Conservation (phyloP, 2,888 invertebrate species). For the Eubasilissa splendida region DNA sequence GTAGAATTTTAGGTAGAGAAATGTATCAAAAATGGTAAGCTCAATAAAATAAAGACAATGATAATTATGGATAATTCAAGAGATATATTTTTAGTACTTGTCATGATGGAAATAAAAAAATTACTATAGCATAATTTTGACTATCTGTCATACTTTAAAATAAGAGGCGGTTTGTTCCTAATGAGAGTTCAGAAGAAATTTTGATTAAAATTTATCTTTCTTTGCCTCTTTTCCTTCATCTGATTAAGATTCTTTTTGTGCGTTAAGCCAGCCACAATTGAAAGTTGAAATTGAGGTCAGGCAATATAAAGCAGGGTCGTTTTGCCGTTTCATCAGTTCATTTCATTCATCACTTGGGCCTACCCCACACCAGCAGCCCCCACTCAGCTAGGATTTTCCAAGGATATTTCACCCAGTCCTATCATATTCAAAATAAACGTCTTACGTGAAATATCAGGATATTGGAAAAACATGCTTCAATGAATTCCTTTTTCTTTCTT, state of each 20-base stretch:
- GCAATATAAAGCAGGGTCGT: conserved; percentile 16
- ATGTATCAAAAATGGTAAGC: no score
- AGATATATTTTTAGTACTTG: no score
- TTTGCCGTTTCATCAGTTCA: conserved; percentile 45
- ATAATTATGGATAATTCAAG: no score
- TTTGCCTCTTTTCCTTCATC: conserved; percentile 5
- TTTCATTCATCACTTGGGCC: conserved; percentile 49
- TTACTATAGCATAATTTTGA: no score
- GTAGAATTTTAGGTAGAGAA: no score
- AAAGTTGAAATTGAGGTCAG: conserved; percentile 7
- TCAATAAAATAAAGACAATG: no score
- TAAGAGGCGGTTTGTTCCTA: neutral
- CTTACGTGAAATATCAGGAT: conserved; percentile 5
- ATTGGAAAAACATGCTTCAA: conserved; percentile 6
- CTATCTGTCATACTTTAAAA: no score
- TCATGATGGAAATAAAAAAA: no score
- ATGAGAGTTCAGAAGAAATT: conserved; percentile 2
- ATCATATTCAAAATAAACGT: conserved; percentile 5
- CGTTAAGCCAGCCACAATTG: conserved; percentile 4
- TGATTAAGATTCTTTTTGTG: conserved; percentile 12
- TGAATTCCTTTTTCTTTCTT: neutral
- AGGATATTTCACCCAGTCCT: neutral
- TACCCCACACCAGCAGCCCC: neutral
- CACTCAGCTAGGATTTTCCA: neutral
- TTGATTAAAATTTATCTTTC: neutral